phyloP scores from a whole-genome alignment of 2,797 vertebrate species.

The Sebastes oblongus region DNA sequence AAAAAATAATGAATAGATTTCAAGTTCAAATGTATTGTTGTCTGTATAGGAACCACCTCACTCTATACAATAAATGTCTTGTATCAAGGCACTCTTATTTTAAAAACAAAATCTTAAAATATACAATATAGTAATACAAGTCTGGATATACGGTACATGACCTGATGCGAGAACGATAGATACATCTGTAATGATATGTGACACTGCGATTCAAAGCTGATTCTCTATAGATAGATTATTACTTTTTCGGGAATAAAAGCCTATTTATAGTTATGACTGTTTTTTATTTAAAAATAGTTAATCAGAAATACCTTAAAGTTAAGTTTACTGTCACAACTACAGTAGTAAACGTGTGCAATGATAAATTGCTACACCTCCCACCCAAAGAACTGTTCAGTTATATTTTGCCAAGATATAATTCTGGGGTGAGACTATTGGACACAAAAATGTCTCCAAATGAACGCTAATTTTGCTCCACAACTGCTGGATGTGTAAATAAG shows the following conservation, averaged over 20 bases:
- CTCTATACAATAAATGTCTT: not conserved
- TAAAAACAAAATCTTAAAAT: not conserved
- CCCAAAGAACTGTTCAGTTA: fast-evolving
- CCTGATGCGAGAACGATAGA: not conserved
- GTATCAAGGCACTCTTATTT: not conserved
- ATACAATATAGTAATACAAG: not conserved
- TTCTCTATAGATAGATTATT: not conserved
- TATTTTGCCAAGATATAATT: not conserved
- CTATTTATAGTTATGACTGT: not conserved
- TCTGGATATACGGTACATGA: not conserved
- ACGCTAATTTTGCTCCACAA: not conserved
- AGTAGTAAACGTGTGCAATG: not conserved
- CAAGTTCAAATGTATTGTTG: not conserved
- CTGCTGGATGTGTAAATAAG: not conserved
- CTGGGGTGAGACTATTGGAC: not conserved
- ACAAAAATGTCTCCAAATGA: not conserved
- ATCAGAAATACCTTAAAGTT: not conserved
- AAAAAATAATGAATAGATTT: not conserved
- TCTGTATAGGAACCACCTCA: not conserved
- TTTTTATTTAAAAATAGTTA: not conserved
- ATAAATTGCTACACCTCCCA: not conserved
- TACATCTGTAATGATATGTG: not conserved
- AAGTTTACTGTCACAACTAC: not conserved
- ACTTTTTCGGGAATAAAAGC: not conserved
- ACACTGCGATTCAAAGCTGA: not conserved